Base-by-base conservation (phyloP, 2,113 vertebrate genomes). In the Nothocercus julius region DNA sequence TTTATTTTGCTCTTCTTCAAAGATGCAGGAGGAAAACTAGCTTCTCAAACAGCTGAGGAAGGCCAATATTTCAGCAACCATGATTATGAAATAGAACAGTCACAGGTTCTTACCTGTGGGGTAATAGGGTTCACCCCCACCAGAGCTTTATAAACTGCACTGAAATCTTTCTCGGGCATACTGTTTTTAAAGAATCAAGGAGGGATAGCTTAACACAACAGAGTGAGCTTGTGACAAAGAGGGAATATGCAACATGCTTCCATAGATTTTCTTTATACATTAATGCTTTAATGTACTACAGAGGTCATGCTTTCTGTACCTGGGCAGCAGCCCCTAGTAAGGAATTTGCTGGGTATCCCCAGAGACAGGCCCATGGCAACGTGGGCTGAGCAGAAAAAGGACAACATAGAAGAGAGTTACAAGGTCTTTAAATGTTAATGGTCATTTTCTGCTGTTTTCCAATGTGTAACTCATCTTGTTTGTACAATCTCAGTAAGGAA, bases 131-230 rank as follows among this genome's bases (percentile, higher is more conserved):
- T 4, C 61, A 61, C 40, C 10, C 16, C 21, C 34, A 64, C 12
- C 12, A 67, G 30, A n/a, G 45, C 51, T 81, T 78, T 84, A 77
- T 20, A 74, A 83, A 83, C 17, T 16, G 54, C 2, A 8, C 15
- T 63, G 40, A 74, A 78, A 56, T 34, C 32, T 67, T 59, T 75
- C 11, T 5, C 17, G 28, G 5, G 32, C 90, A 15, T 51, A 63
- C 51, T 59, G 7, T 25, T 47, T 62, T 49, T 63, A n/a, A 4
- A 45, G 8, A 20, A 11, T 18, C 24, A 36, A 74, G 28, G 38
- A 59, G 0, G 1, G 20, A n/a, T 1, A 0, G 22, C 36, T 45
- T 59, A 81, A 45, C 42, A 74, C 32, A 69, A 40, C 18, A n/a
- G 36, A 70, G 20, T 13, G 24, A 63, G 61, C 40, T 63, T 1